Percentiles rank a stretch among this genome's conserved stretches.
phyloP scores from a whole-genome alignment of 2,888 invertebrate genomes.

The Metacarcinus magister region DNA sequence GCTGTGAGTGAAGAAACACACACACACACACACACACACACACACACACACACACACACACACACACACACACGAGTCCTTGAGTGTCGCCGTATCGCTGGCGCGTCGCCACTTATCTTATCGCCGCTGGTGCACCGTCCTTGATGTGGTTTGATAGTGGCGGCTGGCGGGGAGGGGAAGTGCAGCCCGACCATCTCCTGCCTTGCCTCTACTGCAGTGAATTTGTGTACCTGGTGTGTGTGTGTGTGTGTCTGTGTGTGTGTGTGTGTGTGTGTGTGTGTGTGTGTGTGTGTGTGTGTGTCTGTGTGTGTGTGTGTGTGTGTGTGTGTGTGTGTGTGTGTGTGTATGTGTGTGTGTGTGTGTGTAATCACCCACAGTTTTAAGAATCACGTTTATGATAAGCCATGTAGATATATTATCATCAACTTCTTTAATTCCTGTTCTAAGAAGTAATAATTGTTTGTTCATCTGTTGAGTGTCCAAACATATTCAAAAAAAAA shows the following conservation, averaged over 20 bases:
- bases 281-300: neutral
- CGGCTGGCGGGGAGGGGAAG: neutral
- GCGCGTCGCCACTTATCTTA: neutral
- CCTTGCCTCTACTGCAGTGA: too few species aligned
- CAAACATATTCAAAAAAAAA: too few species aligned
- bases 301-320: neutral
- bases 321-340: neutral
- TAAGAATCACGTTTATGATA: too few species aligned
- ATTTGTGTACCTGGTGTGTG: too few species aligned
- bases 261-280: neutral
- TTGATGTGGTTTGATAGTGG: neutral
- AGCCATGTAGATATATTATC: too few species aligned
- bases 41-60: neutral
- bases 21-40: conserved; percentile 40
- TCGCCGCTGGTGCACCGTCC: neutral
- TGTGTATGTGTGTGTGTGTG: neutral
- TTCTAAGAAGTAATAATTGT: too few species aligned
- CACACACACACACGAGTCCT: neutral
- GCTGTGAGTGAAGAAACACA: neutral
- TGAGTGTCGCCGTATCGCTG: neutral
- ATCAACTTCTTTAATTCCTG: too few species aligned
- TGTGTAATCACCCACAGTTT: neutral
- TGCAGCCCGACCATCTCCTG: neutral
- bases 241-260: neutral
- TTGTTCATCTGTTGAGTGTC: too few species aligned